Percentiles rank a stretch among this genome's conserved stretches.
phyloP scores from a whole-genome alignment of 2,113 vertebrate species.

The Lycocorax pyrrhopterus region DNA sequence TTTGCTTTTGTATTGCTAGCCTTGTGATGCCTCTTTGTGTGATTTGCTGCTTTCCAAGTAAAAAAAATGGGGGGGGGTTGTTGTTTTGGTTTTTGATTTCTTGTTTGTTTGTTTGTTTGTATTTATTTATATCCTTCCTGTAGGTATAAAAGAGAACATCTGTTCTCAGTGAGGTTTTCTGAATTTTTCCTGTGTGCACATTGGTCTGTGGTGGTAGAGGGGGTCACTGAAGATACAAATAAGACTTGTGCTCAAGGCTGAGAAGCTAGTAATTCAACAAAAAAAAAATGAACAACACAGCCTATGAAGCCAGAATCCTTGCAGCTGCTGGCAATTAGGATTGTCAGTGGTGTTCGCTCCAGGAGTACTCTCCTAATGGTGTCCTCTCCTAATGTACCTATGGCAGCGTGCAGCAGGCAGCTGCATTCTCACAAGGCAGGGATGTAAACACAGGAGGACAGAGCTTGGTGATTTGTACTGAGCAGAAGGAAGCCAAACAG shows the following conservation, averaged over 20 bases:
- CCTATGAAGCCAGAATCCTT: neutral
- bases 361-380: neutral
- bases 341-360: neutral
- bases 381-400: neutral
- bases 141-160: neutral
- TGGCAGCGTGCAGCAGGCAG: neutral
- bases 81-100: neutral
- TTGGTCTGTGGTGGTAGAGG: neutral
- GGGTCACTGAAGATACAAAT: neutral
- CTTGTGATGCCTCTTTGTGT: neutral
- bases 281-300: neutral
- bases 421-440: neutral
- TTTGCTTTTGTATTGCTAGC: neutral
- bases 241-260: neutral
- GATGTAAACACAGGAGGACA: neutral
- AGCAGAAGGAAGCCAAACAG: neutral
- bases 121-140: neutral
- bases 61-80: neutral
- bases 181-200: neutral
- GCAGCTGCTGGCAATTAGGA: slow-evolving; percentile 12
- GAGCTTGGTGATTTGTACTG: neutral
- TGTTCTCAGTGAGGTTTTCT: neutral
- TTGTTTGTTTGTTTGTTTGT: neutral
- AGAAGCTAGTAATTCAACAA: neutral
- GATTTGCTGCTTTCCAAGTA: neutral